These are phyloP conservation scores for Halocynthia roretzi DNA, from an alignment of 23 tunicate genomes.

Conservation along the genomic window DNA sequence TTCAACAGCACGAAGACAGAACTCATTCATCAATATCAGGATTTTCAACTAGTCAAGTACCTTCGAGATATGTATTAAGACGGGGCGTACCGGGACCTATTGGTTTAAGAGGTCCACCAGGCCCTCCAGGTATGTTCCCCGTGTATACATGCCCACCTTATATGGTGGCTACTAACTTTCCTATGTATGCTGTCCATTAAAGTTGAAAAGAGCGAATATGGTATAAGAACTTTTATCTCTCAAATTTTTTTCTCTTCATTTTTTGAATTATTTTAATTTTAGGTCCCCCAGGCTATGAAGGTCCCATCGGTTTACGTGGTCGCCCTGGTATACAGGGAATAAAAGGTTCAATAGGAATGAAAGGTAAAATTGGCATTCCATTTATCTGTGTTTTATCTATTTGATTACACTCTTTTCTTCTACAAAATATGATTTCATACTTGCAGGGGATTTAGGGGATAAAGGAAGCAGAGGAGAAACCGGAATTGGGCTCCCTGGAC, in stretches of 20 bases:
- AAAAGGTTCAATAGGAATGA: constrained; percentile 50
- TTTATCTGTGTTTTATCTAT: too few relatives aligned
- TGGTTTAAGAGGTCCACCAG: constrained; percentile 54
- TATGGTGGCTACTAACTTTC: too few relatives aligned
- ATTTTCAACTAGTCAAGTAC: constrained; percentile 2
- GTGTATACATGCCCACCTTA: too few relatives aligned
- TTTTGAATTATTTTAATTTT: neutral
- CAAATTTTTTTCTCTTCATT: neutral
- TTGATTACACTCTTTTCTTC: too few relatives aligned
- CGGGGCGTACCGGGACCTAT: constrained; percentile 59
- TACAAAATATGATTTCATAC: too few relatives aligned
- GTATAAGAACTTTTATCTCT: neutral
- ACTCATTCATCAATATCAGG: neutral
- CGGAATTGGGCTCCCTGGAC: neutral
- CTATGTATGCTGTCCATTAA: too few relatives aligned
- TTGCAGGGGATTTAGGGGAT: neutral
- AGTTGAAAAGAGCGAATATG: neutral
- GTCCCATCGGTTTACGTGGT: constrained; percentile 50
- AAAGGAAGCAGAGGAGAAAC: constrained; percentile 6
- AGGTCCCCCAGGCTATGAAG: constrained; percentile 78
- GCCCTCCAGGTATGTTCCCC: constrained; percentile 38
- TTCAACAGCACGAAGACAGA: constrained; percentile 4
- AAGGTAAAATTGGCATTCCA: constrained; percentile 27
- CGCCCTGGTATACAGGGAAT: constrained; percentile 38
- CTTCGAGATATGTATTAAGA: neutral